Evolutionary conservation across 2,113 vertebrate genomes (phyloP).

Genomic region (Tringa solitaria): DNA sequence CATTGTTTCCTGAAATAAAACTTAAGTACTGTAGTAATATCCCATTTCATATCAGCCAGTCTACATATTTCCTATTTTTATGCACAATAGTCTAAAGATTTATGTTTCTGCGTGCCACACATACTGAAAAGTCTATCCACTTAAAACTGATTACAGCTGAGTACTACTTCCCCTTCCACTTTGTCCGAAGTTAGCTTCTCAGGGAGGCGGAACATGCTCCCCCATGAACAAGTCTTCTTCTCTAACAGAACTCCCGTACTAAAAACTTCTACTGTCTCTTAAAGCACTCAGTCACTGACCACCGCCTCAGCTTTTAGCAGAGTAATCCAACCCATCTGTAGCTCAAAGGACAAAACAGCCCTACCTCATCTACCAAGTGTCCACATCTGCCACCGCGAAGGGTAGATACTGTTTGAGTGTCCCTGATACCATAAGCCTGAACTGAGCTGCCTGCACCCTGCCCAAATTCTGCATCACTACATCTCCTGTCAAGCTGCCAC

Average conservation of each 20-base stretch:
- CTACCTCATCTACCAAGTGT: neutral
- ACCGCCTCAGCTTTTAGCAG: neutral
- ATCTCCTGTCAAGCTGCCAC: neutral
- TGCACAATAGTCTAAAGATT: neutral
- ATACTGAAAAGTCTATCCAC: neutral
- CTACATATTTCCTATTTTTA: neutral
- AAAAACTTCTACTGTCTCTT: neutral
- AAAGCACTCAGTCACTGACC: neutral
- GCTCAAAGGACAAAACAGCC: neutral
- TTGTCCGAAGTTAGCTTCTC: neutral
- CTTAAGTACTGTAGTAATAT: neutral
- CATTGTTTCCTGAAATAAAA: neutral
- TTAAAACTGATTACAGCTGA: neutral
- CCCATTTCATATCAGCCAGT: neutral
- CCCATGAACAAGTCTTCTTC: neutral
- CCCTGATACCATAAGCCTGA: neutral
- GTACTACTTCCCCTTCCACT: neutral
- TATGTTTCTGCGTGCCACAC: neutral
- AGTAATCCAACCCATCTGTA: neutral
- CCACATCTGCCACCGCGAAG: neutral
- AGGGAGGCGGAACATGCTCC: rapidly evolving
- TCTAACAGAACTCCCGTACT: neutral
- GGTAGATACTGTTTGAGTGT: neutral
- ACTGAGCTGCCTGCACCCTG: neutral
- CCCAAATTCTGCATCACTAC: neutral